These are phyloP conservation scores for Hipparchia semele DNA, from an alignment of 2,888 invertebrate species.

Conservation along the genomic window DNA sequence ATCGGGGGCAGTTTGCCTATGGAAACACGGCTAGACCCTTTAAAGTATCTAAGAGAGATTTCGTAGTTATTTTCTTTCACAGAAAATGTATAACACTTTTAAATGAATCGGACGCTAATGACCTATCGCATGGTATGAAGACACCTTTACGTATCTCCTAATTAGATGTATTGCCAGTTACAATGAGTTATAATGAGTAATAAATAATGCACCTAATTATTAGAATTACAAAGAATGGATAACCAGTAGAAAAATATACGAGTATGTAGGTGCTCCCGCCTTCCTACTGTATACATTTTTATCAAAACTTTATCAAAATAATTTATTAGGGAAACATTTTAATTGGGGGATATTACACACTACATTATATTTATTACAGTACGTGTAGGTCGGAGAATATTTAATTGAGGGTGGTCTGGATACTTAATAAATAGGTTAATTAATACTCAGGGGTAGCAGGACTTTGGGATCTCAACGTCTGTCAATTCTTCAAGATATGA, in stretches of 20 bases:
- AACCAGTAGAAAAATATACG: not conserved
- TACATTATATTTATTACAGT: constrained; percentile 1
- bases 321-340: constrained; percentile 17
- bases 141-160: constrained; percentile 23
- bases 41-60: too few species aligned
- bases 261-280: not conserved
- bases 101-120: not conserved
- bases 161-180: constrained; percentile 35
- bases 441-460: too few species aligned
- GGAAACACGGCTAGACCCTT: too few species aligned
- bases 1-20: too few species aligned
- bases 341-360: constrained; percentile 4
- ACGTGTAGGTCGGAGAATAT: not conserved
- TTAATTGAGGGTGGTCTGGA: not conserved
- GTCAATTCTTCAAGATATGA: too few species aligned
- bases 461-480: too few species aligned
- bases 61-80: too few species aligned
- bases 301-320: constrained; percentile 16
- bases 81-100: too few species aligned
- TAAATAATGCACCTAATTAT: constrained; percentile 37
- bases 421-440: not conserved
- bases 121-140: not conserved
- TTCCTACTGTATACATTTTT: constrained; percentile 9
- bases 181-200: constrained; percentile 27
- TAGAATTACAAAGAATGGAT: constrained; percentile 16